Base-by-base conservation (phyloP, 2,888 invertebrate species). In the Habroteleia sp. region DNA sequence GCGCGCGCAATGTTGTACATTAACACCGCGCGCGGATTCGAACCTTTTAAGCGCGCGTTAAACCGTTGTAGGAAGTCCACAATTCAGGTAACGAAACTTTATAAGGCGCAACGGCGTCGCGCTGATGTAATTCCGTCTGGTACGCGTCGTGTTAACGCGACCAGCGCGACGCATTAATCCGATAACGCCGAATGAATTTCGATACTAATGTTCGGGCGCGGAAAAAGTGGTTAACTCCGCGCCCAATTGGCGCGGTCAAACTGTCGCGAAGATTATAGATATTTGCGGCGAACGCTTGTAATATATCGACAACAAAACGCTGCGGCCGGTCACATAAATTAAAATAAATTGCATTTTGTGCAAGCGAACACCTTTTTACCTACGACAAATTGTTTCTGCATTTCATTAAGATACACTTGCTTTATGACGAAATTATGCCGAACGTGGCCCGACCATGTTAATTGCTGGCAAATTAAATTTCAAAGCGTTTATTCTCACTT, bases 41-140 rank as follows among this genome's bases (percentile, higher is more conserved):
- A 71, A 73, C 83, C 83, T 81, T 84, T 83, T 82, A 83, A 80
- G 84, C 79, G 80, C 78, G 81, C 82, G 81, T 81, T 83, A 84
- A 82, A 79, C 80, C 78, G 80, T 81, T 83, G 82, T 81, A 84
- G 83, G 83, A 84, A 84, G 83, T 83, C 17, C 54, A 65, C 79
- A 68, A 77, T 74, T 76, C 77, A 66, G 77, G 65, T 68, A 79
- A 81, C 80, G 78, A 80, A 83, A 63, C 83, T 50, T 76, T 83
- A 82, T 83, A 83, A 81, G 84, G 83, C 68, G 71, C 41, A 41
- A 7, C 41, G 11, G 11, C 41, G 41, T 23, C 41, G 23, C 41
- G 13, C 31, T 39, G 54, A 46, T 56, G 56, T 25, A 48, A 62
- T 44, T 54, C 37, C 31, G 44, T 37, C 44, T 23, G 31, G 56